phyloP scores from a whole-genome alignment of 2,888 invertebrate genomes.

The Drosophila merina region DNA sequence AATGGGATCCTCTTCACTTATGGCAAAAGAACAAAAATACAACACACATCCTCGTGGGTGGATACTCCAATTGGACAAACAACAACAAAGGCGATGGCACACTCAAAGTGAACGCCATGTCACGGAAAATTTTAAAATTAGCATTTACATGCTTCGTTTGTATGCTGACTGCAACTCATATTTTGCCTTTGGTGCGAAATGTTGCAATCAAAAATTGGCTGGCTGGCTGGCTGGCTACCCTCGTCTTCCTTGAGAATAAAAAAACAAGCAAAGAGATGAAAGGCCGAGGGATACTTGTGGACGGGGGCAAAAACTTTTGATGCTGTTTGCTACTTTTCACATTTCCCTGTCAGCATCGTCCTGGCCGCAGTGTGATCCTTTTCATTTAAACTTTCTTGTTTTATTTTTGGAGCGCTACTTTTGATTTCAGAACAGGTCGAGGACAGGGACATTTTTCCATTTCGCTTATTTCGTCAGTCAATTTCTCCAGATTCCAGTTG shows the following conservation, averaged over 20 bases:
- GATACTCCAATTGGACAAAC: conserved; percentile 60
- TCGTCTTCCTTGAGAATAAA: conserved; percentile 7
- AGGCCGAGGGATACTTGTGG: conserved; percentile 31
- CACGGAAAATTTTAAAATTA: conserved; percentile 83
- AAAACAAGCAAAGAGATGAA: conserved; percentile 57
- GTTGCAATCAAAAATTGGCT: conserved; percentile 75
- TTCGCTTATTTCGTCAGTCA: conserved; percentile 68
- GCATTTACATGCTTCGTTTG: conserved; percentile 70
- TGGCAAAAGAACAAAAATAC: conserved; percentile 1
- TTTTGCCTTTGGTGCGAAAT: conserved; percentile 73
- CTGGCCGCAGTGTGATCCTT: conserved; percentile 30
- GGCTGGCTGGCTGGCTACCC: conserved; percentile 41
- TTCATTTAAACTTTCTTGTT: conserved; percentile 40
- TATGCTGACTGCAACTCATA: conserved; percentile 28
- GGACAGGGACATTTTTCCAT: conserved; percentile 43
- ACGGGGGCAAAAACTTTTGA: conserved; percentile 60
- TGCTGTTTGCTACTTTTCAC: conserved; percentile 62
- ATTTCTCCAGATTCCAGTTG: conserved; percentile 81
- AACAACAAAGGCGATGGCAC: conserved; percentile 54
- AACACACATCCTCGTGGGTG: conserved; percentile 9
- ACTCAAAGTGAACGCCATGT: conserved; percentile 75
- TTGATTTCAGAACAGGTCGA: conserved; percentile 57
- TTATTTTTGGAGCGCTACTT: conserved; percentile 56
- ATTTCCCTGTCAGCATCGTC: conserved; percentile 52
- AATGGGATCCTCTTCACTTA: conserved; percentile 35